Base-by-base conservation (phyloP, 2,797 vertebrate genomes). In the Crypturellus tataupa region DNA sequence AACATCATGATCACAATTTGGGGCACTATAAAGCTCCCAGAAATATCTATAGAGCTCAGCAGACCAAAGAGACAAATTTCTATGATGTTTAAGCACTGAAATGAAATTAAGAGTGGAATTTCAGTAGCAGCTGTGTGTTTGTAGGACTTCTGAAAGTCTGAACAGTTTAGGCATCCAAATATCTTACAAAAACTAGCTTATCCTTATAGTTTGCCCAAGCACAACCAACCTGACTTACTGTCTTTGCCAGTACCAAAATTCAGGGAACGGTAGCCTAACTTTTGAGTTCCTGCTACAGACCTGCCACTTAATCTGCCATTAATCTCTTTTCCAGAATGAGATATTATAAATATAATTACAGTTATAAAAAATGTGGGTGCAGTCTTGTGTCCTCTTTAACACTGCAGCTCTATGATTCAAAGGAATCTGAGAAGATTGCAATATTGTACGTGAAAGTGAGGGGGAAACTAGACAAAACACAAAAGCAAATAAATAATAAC, bases 331-430 rank as follows among this genome's bases (percentile, higher is more conserved):
- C 84, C 77, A 60, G 63, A 92, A 87, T 85, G 49, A 68, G 12
- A 87, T 55, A 68, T 68, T 40, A 78, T 29, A 90, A 90, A 68
- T 53, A n/a, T 20, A 90, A 80, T 79, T 90, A 79, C 24, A 80
- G 49, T 63, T 70, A 71, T 35, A 84, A 83, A 76, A 67, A 90
- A 75, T 78, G 39, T 39, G 80, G 69, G 40, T 78, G 18, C 19
- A 92, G 13, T 72, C 60, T 35, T 33, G 18, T 46, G 40, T 78
- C 44, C 76, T 86, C 29, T 91, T 40, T 62, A 58, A 78, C 46
- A 75, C 21, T 33, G 29, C 46, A 65, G 12, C 55, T 87, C 58
- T 87, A 19, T 65, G 58, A 89, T 59, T 69, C 69, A 90, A 69
- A 94, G 39, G 46, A 86, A 70, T 44, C 27, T 67, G 67, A 80